These are phyloP conservation scores for Triops longicaudatus DNA, from an alignment of 1,140 invertebrate species.

Conservation along the genomic window DNA sequence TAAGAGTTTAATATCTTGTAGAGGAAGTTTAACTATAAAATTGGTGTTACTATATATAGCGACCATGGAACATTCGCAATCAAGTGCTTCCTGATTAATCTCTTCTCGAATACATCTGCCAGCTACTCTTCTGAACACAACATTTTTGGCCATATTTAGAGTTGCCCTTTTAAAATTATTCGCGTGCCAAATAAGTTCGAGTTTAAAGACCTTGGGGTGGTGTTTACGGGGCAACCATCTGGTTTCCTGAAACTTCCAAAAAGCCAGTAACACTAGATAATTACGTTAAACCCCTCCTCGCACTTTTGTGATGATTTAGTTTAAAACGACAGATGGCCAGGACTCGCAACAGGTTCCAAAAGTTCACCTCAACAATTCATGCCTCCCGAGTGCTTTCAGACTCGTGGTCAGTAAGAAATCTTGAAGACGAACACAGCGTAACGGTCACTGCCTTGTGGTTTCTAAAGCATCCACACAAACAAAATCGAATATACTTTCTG, in stretches of 20 bases:
- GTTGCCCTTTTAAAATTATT: background rate
- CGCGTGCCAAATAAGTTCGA: background rate
- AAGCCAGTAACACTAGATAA: background rate
- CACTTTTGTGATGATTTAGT: background rate
- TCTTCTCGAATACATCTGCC: background rate
- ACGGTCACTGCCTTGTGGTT: background rate
- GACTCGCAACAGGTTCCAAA: background rate
- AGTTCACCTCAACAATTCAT: background rate
- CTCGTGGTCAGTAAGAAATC: background rate
- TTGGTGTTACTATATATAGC: no score
- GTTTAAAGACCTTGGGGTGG: background rate
- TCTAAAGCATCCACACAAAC: background rate
- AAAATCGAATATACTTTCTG: background rate
- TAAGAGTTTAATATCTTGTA: no score
- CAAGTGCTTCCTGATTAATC: no score
- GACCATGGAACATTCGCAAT: no score
- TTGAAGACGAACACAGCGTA: background rate
- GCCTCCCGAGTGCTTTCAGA: background rate
- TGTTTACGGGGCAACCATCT: background rate
- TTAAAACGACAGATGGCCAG: background rate
- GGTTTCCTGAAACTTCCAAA: background rate
- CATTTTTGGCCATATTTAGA: background rate
- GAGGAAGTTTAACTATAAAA: no score
- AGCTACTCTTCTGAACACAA: background rate
- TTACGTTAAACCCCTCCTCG: background rate